Conservation (phyloP, 2,888 invertebrate species). For the Tipula helvola region DNA sequence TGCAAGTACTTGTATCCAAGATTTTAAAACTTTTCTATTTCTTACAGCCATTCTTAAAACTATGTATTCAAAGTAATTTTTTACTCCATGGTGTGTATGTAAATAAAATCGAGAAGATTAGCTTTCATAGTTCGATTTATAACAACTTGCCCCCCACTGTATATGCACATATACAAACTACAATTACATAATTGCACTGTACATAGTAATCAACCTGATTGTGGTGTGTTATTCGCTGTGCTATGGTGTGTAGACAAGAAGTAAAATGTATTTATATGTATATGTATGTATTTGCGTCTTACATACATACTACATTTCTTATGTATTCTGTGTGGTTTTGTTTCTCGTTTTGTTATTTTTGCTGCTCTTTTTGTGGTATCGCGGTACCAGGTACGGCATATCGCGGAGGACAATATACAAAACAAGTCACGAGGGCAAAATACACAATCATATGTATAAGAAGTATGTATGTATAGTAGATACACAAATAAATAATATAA, state of each 20-base stretch:
- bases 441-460: not conserved
- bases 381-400: not conserved
- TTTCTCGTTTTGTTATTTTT: not conserved
- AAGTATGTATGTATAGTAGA: not conserved
- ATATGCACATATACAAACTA: not conserved
- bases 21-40: not conserved
- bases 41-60: not conserved
- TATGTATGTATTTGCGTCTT: not conserved
- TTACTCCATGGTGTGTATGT: not conserved
- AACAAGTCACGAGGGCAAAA: not conserved
- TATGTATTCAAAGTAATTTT: not conserved
- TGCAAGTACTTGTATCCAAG: not conserved
- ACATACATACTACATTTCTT: not conserved
- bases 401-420: not conserved
- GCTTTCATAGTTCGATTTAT: not conserved
- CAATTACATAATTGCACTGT: not conserved
- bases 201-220: not conserved
- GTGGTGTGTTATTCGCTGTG: not conserved
- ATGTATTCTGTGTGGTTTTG: not conserved
- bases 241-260: not conserved
- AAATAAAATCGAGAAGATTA: not conserved
- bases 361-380: not conserved
- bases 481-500: not conserved
- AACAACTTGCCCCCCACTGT: not conserved
- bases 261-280: not conserved